Evolutionary conservation across 1,140 invertebrate genomes (phyloP), one percentile per base, ranked within the genome.

Genomic region (Rhagoletis zephyria): DNA sequence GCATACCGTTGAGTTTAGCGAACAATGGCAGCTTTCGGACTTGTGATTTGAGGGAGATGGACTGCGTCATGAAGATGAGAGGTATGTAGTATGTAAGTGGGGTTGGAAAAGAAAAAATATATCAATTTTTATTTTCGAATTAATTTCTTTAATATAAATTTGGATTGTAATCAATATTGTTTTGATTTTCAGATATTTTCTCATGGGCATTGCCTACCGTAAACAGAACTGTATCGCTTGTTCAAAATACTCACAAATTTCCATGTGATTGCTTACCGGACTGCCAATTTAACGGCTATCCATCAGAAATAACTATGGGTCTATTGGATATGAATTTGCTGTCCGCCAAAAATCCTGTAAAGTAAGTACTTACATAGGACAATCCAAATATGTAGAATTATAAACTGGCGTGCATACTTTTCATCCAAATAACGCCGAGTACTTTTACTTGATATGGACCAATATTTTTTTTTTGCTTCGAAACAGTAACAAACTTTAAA

Each of bases 1-100:
- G 95, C 89, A 89, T 95, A 1, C 95, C 95, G 0, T 94, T 94
- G 88, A 95, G 93, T 89, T 94, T 94, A 30, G 93, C 93, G 0
- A 93, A 93, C 85, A 94, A 94, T 90, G 94, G 94, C 16, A 90
- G 45, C 48, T 87, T 19, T 2, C 87, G 77, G 19, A 59, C 89
- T 3, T 93, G 92, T 61, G 89, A 88, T 0, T 85, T 92, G 0
- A 16, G 89, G 4, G 42, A 92, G 0, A 85, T 90, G 2, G 88
- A 89, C 56, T 93, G 92, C 87, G 87, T 93, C 12, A 89, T 90
- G 7, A 81, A 88, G 2, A 90, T 89, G 88, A 89, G 90, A 87
- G 89, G 92, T 93, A 30, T 0, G 14, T n/a, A 45, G 12, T 9
- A 70, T 65, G 64, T 65, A 65, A 19, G n/a, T 7, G 19, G 30